phyloP scores from a whole-genome alignment of 2,113 vertebrate genomes.

The Archocentrus centrarchus region DNA sequence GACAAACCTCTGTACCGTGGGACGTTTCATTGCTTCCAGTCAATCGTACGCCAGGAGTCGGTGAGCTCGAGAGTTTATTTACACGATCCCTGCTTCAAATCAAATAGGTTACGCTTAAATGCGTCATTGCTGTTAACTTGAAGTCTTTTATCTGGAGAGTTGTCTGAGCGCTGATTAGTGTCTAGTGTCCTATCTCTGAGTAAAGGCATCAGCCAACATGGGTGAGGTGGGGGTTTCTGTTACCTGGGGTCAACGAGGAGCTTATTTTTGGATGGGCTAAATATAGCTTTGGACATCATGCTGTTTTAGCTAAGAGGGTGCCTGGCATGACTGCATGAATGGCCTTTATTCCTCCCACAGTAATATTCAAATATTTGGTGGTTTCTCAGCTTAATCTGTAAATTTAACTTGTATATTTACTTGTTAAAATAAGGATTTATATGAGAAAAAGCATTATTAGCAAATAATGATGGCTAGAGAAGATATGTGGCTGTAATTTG shows the following conservation, averaged over 20 bases:
- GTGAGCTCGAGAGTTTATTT: constrained; percentile 73
- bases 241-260: constrained; percentile 33
- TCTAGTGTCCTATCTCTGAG: constrained; percentile 14
- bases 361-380: not conserved
- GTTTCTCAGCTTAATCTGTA: not conserved
- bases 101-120: not conserved
- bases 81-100: not conserved
- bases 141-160: not conserved
- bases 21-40: constrained; percentile 95
- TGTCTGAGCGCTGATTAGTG: not conserved
- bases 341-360: not conserved
- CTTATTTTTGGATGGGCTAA: constrained; percentile 55
- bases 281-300: constrained; percentile 58
- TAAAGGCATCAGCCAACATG: constrained; percentile 1
- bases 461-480: not conserved
- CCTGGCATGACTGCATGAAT: not conserved
- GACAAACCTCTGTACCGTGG: constrained; percentile 93
- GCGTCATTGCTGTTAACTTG: not conserved
- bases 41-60: constrained; percentile 93
- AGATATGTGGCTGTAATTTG: not conserved
- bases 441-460: not conserved
- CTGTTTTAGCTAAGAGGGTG: constrained; percentile 35
- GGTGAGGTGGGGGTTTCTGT: constrained; percentile 1
- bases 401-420: not conserved
- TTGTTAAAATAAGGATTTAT: not conserved